Evolutionary conservation across 2,113 vertebrate genomes (phyloP), one percentile per base, ranked within the genome.

Genomic region (Eurypyga helias): DNA sequence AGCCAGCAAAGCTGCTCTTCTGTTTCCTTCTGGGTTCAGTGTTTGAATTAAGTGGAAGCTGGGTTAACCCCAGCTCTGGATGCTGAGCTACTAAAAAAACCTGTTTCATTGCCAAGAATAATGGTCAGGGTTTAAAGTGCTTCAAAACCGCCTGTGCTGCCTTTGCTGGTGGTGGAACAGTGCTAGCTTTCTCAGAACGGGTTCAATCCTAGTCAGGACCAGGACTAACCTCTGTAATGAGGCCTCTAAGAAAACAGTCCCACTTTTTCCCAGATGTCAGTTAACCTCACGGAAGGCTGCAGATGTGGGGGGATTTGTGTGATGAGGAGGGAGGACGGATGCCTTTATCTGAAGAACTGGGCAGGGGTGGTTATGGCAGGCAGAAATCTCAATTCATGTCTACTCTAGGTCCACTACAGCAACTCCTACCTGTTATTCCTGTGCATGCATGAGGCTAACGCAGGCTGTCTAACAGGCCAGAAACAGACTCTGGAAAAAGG

Each of bases 171-270:
- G 19, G 33, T 41, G 28, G 52, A 92, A 57, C 6, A 24, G 43
- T 7, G 23, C 7, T 64, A 19, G 58, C 18, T 60, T 67, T 80
- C 61, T 78, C 41, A 52, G 38, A 75, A 71, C 2, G 4, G 2
- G 6, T 55, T 83, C 51, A 65, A 17, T 57, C 43, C 21, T n/a
- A 31, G 16, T 33, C 71, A 28, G 49, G 70, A 64, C 28, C 1
- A 0, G 1, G 58, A 60, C 16, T 52, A 60, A 26, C 2, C 2
- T 29, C 3, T 2, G 11, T 25, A 60, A 87, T 33, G 20, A 36
- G 38, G 18, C 17, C 52, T 48, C 61, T 45, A 16, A 33, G 38
- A 38, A 86, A 75, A 52, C 8, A 64, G n/a, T 19, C n/a, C 48
- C 4, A 1, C 34, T 91, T 87, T 57, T 36, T 26, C 33, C 49